These are phyloP conservation scores for Myiotriccus ornatus DNA, from an alignment of 2,797 vertebrate species.

Conservation along the genomic window DNA sequence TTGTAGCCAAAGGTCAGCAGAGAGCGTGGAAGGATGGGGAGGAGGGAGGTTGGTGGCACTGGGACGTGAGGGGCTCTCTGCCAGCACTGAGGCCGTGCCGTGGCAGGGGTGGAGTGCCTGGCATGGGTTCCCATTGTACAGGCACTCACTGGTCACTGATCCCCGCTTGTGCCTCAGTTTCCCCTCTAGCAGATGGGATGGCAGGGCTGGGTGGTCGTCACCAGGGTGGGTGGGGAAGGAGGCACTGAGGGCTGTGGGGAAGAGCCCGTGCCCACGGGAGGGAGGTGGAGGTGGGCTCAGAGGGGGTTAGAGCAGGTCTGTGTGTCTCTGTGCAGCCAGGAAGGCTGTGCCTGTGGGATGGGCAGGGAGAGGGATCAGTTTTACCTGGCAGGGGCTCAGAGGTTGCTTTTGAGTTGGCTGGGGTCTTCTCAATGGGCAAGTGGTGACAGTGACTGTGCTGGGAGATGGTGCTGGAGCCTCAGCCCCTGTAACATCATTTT, in stretches of 20 bases:
- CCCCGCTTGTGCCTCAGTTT: background rate
- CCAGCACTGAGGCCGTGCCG: accelerated
- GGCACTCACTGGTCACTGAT: background rate
- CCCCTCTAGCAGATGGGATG: background rate
- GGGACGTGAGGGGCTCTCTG: background rate
- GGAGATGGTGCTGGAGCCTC: background rate
- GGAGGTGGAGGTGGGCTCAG: background rate
- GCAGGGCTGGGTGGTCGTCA: too few relatives aligned
- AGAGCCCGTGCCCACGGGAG: accelerated
- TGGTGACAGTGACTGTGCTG: background rate
- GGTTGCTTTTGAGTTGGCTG: background rate
- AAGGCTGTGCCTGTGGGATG: background rate
- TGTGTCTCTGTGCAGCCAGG: background rate
- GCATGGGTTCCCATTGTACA: accelerated
- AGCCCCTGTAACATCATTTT: accelerated
- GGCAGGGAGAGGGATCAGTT: background rate
- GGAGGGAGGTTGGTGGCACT: background rate
- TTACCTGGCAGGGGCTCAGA: accelerated
- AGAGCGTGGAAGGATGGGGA: background rate
- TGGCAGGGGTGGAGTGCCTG: accelerated
- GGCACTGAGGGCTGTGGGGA: accelerated
- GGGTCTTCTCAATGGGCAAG: accelerated
- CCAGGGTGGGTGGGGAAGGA: background rate
- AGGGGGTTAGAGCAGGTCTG: background rate
- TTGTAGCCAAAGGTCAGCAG: slow-evolving; percentile 61